A percentile compares a stretch with the other conserved stretches of the same genome.
These are phyloP conservation scores for Ctenopoma multispine DNA, from an alignment of 2,797 vertebrate genomes.

Conservation along the genomic window DNA sequence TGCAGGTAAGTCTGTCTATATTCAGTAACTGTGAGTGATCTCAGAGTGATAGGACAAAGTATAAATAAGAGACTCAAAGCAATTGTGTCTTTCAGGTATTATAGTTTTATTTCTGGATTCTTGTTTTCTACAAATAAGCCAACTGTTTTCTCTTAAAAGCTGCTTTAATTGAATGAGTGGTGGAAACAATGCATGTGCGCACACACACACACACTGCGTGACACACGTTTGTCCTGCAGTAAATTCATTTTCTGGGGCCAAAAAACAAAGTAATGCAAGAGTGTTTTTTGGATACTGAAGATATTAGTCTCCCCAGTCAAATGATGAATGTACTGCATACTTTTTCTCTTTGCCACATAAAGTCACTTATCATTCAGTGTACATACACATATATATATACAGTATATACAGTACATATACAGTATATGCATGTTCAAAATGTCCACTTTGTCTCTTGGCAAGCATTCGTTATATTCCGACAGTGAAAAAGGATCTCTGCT, in stretches of 20 bases:
- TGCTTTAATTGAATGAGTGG: slow-evolving; percentile 18
- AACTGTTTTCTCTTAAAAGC: slow-evolving; percentile 14
- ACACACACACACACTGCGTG: neutral
- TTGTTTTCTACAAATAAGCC: neutral
- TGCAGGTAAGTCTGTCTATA: slow-evolving; percentile 11
- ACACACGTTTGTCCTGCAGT: slow-evolving; percentile 30
- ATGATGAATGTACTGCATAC: slow-evolving; percentile 45
- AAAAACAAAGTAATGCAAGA: neutral
- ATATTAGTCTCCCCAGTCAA: slow-evolving; percentile 36
- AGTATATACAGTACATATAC: too few species aligned
- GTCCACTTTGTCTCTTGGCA: too few species aligned
- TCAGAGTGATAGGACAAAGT: neutral
- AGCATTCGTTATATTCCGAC: slow-evolving; percentile 1
- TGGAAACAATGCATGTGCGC: neutral
- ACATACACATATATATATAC: too few species aligned
- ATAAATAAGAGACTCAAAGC: slow-evolving; percentile 2
- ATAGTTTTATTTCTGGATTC: slow-evolving; percentile 1
- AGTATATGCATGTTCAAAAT: too few species aligned
- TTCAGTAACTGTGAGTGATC: slow-evolving; percentile 38
- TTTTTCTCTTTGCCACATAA: slow-evolving; percentile 3
- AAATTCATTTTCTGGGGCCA: slow-evolving; percentile 50
- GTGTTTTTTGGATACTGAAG: slow-evolving; percentile 42
- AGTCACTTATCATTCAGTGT: neutral
- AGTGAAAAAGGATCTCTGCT: neutral
- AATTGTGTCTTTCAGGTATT: slow-evolving; percentile 19